A percentile compares a stretch with the other conserved stretches of the same genome.
Evolutionary conservation across 2,888 invertebrate species (phyloP).

Genomic region (Odontocerum albicorne): DNA sequence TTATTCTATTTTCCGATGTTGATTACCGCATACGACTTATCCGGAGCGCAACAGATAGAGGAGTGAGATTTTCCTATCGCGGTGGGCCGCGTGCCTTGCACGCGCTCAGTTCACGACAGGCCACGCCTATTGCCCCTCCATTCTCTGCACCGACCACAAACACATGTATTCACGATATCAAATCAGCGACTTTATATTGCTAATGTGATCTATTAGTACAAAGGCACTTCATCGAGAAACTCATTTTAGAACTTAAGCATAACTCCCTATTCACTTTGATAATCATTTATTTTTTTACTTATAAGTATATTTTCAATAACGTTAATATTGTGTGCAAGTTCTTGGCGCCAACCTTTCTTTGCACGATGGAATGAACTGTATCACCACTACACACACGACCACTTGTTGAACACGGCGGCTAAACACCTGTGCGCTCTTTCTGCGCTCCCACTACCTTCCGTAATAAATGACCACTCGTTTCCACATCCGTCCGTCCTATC

Average conservation of each 20-base stretch:
- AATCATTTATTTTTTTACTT: too few species aligned
- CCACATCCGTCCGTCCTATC: slow-evolving; percentile 20
- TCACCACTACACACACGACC: slow-evolving; percentile 7
- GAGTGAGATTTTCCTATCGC: slow-evolving; percentile 13
- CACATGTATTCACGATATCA: too few species aligned
- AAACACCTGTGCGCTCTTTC: slow-evolving; percentile 16
- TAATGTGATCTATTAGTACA: too few species aligned
- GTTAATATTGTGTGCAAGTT: too few species aligned
- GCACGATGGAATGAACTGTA: slow-evolving; percentile 11
- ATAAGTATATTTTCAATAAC: too few species aligned
- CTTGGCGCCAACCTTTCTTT: too few species aligned
- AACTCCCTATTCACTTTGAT: too few species aligned
- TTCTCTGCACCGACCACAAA: too few species aligned
- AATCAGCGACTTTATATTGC: too few species aligned
- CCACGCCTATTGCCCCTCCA: slow-evolving; percentile 28
- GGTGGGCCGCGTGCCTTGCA: slow-evolving; percentile 31
- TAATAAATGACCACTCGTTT: slow-evolving; percentile 24
- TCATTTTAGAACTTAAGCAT: too few species aligned
- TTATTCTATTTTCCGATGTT: not conserved
- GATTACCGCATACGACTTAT: not conserved
- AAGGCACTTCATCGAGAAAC: too few species aligned
- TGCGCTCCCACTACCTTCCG: slow-evolving; percentile 15
- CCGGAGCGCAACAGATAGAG: slow-evolving; percentile 14
- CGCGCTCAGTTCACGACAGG: slow-evolving; percentile 30
- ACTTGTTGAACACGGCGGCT: slow-evolving; percentile 6